phyloP scores from a whole-genome alignment of 2,797 vertebrate genomes.

The Coilia nasus region DNA sequence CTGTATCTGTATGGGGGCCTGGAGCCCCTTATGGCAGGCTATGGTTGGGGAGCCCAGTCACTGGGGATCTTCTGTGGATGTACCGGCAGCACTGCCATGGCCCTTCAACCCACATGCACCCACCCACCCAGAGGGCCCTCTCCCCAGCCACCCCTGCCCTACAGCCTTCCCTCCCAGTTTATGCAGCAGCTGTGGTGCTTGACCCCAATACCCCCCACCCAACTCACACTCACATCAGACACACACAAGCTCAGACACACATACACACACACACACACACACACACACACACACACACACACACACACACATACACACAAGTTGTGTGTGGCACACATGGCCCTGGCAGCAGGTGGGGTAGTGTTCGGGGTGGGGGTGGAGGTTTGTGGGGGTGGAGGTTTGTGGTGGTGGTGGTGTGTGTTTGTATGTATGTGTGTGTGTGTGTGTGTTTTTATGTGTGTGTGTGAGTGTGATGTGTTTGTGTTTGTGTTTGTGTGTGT shows the following conservation, averaged over 20 bases:
- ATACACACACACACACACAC: background rate
- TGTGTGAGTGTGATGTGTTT: no score
- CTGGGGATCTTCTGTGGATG: background rate
- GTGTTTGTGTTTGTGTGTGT: no score
- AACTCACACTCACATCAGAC: background rate
- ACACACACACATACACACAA: background rate
- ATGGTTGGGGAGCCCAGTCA: no score
- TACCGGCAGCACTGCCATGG: background rate
- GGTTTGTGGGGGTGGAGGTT: no score
- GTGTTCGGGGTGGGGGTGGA: background rate
- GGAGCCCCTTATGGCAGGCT: no score
- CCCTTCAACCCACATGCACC: no score
- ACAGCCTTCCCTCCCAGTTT: constrained; percentile 33
- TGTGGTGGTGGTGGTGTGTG: no score
- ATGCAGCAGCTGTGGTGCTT: constrained; percentile 51
- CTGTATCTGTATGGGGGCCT: no score
- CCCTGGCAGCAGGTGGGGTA: constrained; percentile 49
- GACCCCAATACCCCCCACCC: background rate
- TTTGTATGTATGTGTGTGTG: no score
- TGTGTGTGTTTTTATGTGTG: no score
- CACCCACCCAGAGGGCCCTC: background rate
- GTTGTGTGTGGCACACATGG: constrained; percentile 45
- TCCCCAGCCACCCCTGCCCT: background rate
- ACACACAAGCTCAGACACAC: background rate
- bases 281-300: background rate